Evolutionary conservation across 2,113 vertebrate species (phyloP), one percentile per base, ranked within the genome.

Genomic region (Theristicus caerulescens): DNA sequence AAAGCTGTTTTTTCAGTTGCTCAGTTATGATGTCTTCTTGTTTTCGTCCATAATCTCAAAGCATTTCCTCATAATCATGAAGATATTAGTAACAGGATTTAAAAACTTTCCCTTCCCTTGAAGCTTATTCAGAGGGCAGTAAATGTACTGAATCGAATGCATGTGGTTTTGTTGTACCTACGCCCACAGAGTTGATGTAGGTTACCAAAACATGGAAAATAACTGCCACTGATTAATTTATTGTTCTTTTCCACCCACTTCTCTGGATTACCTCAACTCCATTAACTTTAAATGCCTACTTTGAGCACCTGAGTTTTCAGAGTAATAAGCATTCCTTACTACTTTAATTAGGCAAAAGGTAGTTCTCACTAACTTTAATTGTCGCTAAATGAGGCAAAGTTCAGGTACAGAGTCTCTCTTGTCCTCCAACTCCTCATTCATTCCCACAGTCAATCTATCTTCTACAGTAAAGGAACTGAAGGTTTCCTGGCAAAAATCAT

Each of bases 51-150:
- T 83, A 59, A 84, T 93, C 94, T 92, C 72, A 59, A 40, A 91
- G 55, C 44, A 64, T 96, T 96, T 97, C 86, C 86, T 92, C 18
- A 15, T 49, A 88, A 62, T 81, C 59, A 26, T 58, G 55, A 81
- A 59, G 67, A 34, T 92, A 83, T 97, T 65, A 81, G 51, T 58
- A 70, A 81, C 17, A 73, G 46, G 71, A 91, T 94, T 95, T 78
- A 4, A 55, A 66, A 94, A 34, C 32, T 31, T 93, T 82, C 70
- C 54, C 13, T 74, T 94, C 38, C 64, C 46, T 86, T 74, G 38
- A 32, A 66, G 67, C 8, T 81, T 70, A 29, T 78, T 90, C 55
- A 66, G 83, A 88, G n/a, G 10, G 13, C 21, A 80, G 25, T 54
- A 74, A 42, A 32, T 46, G 10, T 59, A 55, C n/a, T 67, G 27